These are phyloP conservation scores for Onthophagus sagittarius DNA, from an alignment of 2,888 invertebrate species.

Conservation along the genomic window DNA sequence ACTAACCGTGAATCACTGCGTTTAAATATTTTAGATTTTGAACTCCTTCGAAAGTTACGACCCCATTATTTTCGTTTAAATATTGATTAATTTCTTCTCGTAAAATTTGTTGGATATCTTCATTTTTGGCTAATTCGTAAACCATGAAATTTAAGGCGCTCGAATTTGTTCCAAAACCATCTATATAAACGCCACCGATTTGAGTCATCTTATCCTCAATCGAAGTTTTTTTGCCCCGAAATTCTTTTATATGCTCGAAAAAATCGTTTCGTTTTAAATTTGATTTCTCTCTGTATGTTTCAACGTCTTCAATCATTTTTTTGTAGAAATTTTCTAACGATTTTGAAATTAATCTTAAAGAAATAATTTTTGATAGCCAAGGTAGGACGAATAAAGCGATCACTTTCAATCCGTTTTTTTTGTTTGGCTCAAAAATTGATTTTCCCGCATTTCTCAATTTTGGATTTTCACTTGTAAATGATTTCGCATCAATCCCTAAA, in stretches of 20 bases:
- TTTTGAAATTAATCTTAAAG: slow-evolving; percentile 15
- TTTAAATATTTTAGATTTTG: slow-evolving; percentile 49
- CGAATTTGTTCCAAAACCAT: slow-evolving; percentile 51
- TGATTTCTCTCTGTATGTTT: slow-evolving; percentile 42
- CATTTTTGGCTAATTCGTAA: slow-evolving; percentile 45
- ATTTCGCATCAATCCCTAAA: slow-evolving; percentile 13
- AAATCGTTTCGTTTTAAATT: slow-evolving; percentile 45
- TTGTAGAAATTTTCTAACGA: slow-evolving; percentile 15
- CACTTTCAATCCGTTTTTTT: slow-evolving; percentile 5
- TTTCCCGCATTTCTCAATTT: slow-evolving; percentile 16
- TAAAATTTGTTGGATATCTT: slow-evolving; percentile 44
- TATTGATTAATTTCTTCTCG: slow-evolving; percentile 41
- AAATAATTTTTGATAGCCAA: neutral
- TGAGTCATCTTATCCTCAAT: slow-evolving; percentile 41
- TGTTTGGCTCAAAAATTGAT: slow-evolving; percentile 15
- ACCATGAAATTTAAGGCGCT: slow-evolving; percentile 43
- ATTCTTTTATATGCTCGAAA: slow-evolving; percentile 42
- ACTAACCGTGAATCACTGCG: slow-evolving; percentile 41
- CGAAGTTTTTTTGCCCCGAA: slow-evolving; percentile 33
- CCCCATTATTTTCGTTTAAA: slow-evolving; percentile 36
- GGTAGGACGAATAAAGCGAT: slow-evolving; percentile 16
- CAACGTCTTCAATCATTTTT: slow-evolving; percentile 37
- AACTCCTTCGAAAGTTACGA: slow-evolving; percentile 44
- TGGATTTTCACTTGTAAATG: slow-evolving; percentile 13
- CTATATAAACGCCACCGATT: slow-evolving; percentile 45